Percentiles rank a stretch among this genome's conserved stretches.
phyloP scores from a whole-genome alignment of 2,797 vertebrate genomes.

The Podarcis siculus region DNA sequence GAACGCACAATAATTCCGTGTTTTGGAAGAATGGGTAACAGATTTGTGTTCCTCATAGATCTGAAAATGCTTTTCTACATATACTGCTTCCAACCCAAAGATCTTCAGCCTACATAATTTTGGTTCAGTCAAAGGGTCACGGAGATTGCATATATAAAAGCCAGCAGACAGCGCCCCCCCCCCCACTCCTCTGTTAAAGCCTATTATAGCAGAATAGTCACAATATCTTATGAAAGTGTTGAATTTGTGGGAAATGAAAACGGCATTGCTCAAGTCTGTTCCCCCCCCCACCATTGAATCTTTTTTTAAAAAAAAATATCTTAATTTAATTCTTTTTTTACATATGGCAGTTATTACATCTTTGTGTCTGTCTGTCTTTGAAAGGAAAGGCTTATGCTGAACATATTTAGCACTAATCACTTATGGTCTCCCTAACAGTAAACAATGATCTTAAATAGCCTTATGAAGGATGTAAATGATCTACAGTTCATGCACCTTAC shows the following conservation, averaged over 20 bases:
- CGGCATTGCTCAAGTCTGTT: conserved; percentile 65
- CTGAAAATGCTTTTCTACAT: conserved; percentile 25
- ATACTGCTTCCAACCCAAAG: conserved; percentile 26
- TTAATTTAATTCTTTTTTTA: conserved; percentile 51
- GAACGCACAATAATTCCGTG: conserved; percentile 57
- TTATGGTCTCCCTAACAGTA: conserved; percentile 69
- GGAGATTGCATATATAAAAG: conserved; percentile 58
- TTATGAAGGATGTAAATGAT: conserved; percentile 67
- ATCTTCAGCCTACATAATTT: conserved; percentile 55
- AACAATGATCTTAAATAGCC: conserved; percentile 70
- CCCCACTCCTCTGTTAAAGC: conserved; percentile 73
- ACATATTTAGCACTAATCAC: conserved; percentile 76
- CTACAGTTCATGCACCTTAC: conserved; percentile 60
- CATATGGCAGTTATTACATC: conserved; percentile 81
- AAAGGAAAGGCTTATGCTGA: conserved; percentile 67
- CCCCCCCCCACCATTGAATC: conserved; percentile 62
- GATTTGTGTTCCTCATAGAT: conserved; percentile 55
- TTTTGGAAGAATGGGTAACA: conserved; percentile 52
- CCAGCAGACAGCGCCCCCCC: conserved; percentile 51
- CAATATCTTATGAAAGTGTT: conserved; percentile 69
- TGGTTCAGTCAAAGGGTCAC: conserved; percentile 46
- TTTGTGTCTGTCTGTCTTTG: conserved; percentile 73
- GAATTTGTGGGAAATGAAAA: conserved; percentile 73
- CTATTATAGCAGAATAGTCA: conserved; percentile 55
- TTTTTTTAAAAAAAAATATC: conserved; percentile 17